Base-by-base conservation (phyloP, 2,797 vertebrate species). In the Phoeniculus purpureus region DNA sequence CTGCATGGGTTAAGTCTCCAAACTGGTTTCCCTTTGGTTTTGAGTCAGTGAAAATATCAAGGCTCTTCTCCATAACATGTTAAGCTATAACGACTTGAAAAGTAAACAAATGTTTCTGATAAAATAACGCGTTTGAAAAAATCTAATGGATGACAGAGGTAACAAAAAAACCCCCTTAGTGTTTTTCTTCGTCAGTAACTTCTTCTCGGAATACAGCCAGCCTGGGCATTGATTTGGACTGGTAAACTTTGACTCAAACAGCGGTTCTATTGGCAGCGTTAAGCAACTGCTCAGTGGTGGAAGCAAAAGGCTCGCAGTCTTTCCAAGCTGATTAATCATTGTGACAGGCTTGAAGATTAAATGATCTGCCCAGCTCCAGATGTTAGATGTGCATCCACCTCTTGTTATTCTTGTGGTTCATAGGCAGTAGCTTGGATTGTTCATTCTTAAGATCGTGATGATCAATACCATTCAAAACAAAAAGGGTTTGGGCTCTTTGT, bases 301-400 rank as follows among this genome's bases (percentile, higher is more conserved):
- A 93, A 94, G 84, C 62, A 91, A 93, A 87, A 83, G 62, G 40
- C 71, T 76, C 59, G 61, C 22, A 60, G 62, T 62, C 56, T 82
- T 85, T 72, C 31, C 62, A 70, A 83, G 85, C 29, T 73, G 76
- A 87, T 94, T 89, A 92, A 95, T 94, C 92, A 94, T 87, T 45
- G 13, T 81, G 87, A 89, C 82, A 93, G 55, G 66, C 59, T 81
- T 85, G 76, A 80, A 85, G 65, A 92, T 56, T 55, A 65, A 91
- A 78, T 56, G 89, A 89, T 89, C 89, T 94, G 68, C 55, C 62
- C 62, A 89, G 76, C 59, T 93, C 58, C 88, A 93, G 84, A 89
- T 93, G 81, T 89, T 75, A 83, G 48, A 56, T 65, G 65, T 59
- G 54, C n/a, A 77, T 72, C 65, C 45, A 81, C 34, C 68, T 92